Base-by-base conservation (phyloP, 2,888 invertebrate genomes). In the Phengaris alcon region DNA sequence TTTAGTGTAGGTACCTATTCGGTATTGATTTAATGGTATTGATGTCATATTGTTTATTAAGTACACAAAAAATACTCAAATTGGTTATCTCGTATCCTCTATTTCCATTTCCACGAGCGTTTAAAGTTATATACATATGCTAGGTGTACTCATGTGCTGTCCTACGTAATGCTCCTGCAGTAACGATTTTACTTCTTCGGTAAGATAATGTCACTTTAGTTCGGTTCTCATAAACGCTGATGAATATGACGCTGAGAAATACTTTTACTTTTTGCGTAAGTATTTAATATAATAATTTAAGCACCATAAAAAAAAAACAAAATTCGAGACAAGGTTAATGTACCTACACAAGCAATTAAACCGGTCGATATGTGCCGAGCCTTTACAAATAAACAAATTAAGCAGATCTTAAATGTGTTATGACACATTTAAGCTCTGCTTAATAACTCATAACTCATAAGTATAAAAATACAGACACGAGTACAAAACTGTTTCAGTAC, bases 321-420 rank as follows among this genome's bases (percentile, higher is more conserved):
- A 64, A 35, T 12, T 64, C 64, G 64, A 64, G 35, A 44, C 64
- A 64, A 64, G 64, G 64, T 64, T 64, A 64, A 64, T 64, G 64
- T 64, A 44, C 35, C 13, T 52, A 52, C 52, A 64, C 64, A 64
- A 35, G 35, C 35, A 64, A 64, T 64, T 64, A 64, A 64, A 64
- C 64, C 64, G 64, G 64, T 64, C 64, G 64, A 35, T 64, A 64
- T 64, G 35, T 15, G 12, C 64, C 64, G 35, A 64, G 64, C 64
- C 64, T 64, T 64, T 13, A 59, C 59, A 59, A 59, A 59, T 59
- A 59, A 64, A 52, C 52, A 52, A 52, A 64, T 35, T 12, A 64
- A 64, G 64, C 64, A 64, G 64, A 64, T 35, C 35, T 64, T 35
- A 64, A 35, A 64, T 35, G 35, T 44, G 35, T 64, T n/a, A n/a